Percentiles rank a stretch among this genome's conserved stretches.
phyloP scores from a whole-genome alignment of 2,113 vertebrate genomes.

The Macaca nemestrina region DNA sequence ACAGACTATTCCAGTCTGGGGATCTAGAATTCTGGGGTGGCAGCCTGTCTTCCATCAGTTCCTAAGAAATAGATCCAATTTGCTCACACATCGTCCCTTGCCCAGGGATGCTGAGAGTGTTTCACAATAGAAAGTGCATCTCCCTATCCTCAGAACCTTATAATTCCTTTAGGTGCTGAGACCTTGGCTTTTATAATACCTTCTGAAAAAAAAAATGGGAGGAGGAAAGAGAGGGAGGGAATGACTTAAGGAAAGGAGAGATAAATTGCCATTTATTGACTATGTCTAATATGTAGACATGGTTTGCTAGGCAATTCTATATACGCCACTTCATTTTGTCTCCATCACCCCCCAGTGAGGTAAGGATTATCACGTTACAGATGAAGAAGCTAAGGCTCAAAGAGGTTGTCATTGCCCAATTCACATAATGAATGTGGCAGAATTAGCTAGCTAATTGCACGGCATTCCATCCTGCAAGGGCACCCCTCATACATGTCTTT shows the following conservation, averaged over 20 bases:
- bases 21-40: background rate
- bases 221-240: background rate
- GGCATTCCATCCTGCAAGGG: background rate
- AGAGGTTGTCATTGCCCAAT: background rate
- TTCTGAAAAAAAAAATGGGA: background rate
- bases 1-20: background rate
- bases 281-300: background rate
- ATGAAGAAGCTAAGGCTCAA: background rate
- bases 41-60: background rate
- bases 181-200: background rate
- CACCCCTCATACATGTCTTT: background rate
- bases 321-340: background rate
- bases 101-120: background rate
- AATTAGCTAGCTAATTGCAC: background rate
- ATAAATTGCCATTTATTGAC: background rate
- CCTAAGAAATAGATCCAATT: background rate
- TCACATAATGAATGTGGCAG: background rate
- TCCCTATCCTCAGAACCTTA: background rate
- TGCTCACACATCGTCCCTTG: fast-evolving
- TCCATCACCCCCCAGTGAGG: background rate
- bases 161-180: background rate
- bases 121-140: background rate
- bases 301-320: background rate
- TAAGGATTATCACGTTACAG: background rate
- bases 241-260: background rate